phyloP scores from a whole-genome alignment of 2,888 invertebrate genomes.

The Phlogophora meticulosa region DNA sequence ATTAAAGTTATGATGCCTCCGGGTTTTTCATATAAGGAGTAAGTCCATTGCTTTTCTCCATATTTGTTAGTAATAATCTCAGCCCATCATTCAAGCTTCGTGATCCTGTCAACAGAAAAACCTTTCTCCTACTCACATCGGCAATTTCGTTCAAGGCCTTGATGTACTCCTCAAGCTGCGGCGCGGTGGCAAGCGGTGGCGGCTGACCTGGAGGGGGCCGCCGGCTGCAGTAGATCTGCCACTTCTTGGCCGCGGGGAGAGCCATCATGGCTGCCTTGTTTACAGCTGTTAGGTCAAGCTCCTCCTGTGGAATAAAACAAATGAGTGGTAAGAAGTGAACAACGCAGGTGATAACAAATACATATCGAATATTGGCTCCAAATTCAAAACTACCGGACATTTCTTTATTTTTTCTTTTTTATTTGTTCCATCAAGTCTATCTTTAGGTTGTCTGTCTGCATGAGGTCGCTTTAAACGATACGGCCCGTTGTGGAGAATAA shows the following conservation, averaged over 20 bases:
- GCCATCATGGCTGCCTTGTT: slow-evolving; percentile 98
- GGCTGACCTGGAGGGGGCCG: slow-evolving; percentile 91
- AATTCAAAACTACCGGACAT: too few species aligned
- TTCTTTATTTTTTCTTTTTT: too few species aligned
- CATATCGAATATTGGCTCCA: too few species aligned
- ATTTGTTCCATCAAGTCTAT: too few species aligned
- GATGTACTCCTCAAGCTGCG: slow-evolving; percentile 97
- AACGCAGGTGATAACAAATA: background rate
- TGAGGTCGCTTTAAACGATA: too few species aligned
- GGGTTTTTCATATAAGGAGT: background rate
- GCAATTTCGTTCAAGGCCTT: slow-evolving; percentile 96
- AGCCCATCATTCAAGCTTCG: background rate
- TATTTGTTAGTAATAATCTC: background rate
- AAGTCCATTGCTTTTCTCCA: too few species aligned
- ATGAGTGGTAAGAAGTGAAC: background rate
- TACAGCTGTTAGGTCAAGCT: slow-evolving; percentile 97
- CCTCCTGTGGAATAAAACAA: slow-evolving; percentile 92
- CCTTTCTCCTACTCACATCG: slow-evolving; percentile 91
- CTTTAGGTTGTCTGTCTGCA: too few species aligned
- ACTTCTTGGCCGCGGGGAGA: slow-evolving; percentile 98
- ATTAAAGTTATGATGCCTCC: background rate
- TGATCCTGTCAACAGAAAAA: background rate
- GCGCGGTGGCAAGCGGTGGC: slow-evolving; percentile 91
- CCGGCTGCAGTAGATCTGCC: slow-evolving; percentile 99
- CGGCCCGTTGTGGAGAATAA: too few species aligned